A percentile compares a stretch with the other conserved stretches of the same genome.
phyloP scores from a whole-genome alignment of 1,140 invertebrate species.

The Lepidurus apus region DNA sequence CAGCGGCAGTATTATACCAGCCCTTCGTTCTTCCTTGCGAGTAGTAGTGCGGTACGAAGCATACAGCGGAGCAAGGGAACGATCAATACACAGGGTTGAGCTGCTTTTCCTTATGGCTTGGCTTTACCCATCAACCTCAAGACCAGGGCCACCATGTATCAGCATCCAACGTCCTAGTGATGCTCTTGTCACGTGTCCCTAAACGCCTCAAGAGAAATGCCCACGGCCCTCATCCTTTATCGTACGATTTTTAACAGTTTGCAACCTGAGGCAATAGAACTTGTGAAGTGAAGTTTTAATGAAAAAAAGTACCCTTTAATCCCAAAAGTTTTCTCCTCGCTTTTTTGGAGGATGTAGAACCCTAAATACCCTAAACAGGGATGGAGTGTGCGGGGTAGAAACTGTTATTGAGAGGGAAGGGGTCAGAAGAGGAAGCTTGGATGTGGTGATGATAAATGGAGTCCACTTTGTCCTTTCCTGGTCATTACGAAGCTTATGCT shows the following conservation, averaged over 20 bases:
- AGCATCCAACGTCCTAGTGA: background rate
- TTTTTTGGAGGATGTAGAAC: background rate
- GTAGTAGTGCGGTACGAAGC: background rate
- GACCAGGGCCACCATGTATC: slow-evolving; percentile 13
- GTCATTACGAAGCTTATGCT: background rate
- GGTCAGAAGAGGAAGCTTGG: background rate
- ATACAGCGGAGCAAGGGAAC: background rate
- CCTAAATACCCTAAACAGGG: background rate
- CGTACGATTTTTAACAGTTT: background rate
- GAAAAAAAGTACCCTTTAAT: no score
- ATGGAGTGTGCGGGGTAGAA: background rate
- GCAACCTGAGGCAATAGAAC: no score
- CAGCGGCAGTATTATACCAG: background rate
- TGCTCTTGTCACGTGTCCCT: background rate
- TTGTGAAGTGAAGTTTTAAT: no score
- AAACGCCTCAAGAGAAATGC: background rate
- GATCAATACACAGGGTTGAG: slow-evolving; percentile 18
- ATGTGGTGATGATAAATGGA: background rate
- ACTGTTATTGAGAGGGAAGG: background rate
- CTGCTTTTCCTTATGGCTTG: slow-evolving; percentile 17
- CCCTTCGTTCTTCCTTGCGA: background rate
- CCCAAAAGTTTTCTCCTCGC: no score
- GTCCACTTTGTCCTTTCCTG: background rate
- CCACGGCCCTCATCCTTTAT: background rate
- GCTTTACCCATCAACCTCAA: slow-evolving; percentile 18